A percentile compares a stretch with the other conserved stretches of the same genome.
phyloP scores from a whole-genome alignment of 2,113 vertebrate species.

The Motacilla alba region DNA sequence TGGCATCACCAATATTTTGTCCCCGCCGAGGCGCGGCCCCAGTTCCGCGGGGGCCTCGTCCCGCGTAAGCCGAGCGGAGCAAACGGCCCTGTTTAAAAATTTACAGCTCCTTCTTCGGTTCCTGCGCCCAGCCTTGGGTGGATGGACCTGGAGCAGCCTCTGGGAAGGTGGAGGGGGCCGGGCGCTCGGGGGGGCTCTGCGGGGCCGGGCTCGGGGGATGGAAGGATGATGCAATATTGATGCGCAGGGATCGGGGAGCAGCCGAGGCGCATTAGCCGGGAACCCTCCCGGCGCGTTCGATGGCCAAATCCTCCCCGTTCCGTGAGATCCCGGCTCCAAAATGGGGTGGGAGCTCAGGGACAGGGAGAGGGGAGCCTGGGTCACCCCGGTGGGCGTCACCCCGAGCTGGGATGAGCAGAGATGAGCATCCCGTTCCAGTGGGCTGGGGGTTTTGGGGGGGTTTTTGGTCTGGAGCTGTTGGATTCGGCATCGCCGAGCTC shows the following conservation, averaged over 20 bases:
- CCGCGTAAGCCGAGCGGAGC: not conserved
- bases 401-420: rapidly evolving
- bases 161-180: not conserved
- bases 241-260: not conserved
- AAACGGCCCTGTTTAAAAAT: constrained; percentile 30
- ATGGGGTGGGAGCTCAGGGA: rapidly evolving
- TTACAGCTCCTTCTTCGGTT: not conserved
- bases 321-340: rapidly evolving
- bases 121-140: not conserved
- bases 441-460: not conserved
- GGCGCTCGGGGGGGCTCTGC: not conserved
- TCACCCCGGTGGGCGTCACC: rapidly evolving
- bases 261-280: not conserved
- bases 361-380: rapidly evolving
- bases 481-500: rapidly evolving
- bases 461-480: rapidly evolving
- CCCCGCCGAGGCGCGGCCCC: rapidly evolving
- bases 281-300: rapidly evolving
- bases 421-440: rapidly evolving
- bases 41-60: rapidly evolving
- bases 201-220: not conserved
- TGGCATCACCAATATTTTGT: rapidly evolving
- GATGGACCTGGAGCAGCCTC: not conserved
- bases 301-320: not conserved
- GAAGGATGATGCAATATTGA: constrained; percentile 20